Evolutionary conservation across 2,797 vertebrate species (phyloP).

Genomic region (Lophotriccus pileatus): DNA sequence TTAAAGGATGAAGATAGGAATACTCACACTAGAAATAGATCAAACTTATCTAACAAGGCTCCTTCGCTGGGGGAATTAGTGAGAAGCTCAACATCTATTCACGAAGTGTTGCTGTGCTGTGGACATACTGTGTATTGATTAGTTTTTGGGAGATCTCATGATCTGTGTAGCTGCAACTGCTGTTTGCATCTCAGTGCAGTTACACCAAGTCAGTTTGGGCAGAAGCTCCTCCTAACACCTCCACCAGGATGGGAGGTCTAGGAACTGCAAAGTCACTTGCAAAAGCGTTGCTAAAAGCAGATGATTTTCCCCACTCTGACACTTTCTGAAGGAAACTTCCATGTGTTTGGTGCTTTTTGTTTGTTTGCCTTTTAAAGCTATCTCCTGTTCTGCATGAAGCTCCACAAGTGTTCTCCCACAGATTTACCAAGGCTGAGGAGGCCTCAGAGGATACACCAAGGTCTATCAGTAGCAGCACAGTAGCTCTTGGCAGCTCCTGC

Average conservation of each 20-base stretch:
- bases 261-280: neutral
- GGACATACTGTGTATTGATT: neutral
- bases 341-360: neutral
- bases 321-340: neutral
- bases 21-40: conserved; percentile 2
- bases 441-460: neutral
- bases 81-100: neutral
- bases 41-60: neutral
- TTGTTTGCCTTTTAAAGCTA: neutral
- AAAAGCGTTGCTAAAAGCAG: neutral
- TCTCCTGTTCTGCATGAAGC: neutral
- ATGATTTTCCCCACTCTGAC: neutral
- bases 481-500: neutral
- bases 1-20: neutral
- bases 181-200: neutral
- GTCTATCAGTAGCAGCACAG: neutral
- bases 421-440: neutral
- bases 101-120: neutral
- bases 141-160: neutral
- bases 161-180: neutral
- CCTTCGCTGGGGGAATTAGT: neutral
- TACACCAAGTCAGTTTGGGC: neutral
- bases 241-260: neutral
- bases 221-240: neutral
- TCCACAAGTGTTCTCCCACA: neutral